phyloP scores from a whole-genome alignment of 2,113 vertebrate species.

The Isichthys henryi region DNA sequence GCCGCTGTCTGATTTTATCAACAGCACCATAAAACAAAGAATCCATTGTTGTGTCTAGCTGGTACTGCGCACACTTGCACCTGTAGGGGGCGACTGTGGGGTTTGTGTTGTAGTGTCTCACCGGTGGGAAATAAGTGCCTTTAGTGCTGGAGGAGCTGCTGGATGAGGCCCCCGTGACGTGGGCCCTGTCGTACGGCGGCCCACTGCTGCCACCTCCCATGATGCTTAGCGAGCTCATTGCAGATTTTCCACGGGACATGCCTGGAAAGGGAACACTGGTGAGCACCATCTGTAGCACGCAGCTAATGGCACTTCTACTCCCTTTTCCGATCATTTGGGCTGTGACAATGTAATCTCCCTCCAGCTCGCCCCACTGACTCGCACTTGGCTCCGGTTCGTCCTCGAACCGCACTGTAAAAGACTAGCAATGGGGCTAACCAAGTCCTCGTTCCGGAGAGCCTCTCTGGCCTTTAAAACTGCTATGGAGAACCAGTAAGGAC shows the following conservation, averaged over 20 bases:
- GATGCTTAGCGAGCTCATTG: conserved; percentile 93
- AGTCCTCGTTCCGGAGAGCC: background rate
- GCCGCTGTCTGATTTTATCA: background rate
- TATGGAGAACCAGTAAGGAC: background rate
- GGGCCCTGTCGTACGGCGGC: conserved; percentile 88
- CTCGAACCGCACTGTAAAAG: background rate
- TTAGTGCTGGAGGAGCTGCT: conserved; percentile 97
- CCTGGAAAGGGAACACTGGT: conserved; percentile 54
- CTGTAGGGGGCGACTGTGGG: background rate
- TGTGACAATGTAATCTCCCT: background rate
- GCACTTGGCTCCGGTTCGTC: background rate
- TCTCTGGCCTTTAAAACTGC: background rate
- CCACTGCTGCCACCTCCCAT: conserved; percentile 89
- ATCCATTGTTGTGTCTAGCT: background rate
- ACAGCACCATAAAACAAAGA: background rate
- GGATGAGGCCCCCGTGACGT: conserved; percentile 93
- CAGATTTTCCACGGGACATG: conserved; percentile 92
- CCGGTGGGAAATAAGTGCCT: conserved; percentile 91
- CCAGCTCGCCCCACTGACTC: background rate
- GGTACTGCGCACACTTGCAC: background rate
- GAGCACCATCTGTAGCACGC: background rate
- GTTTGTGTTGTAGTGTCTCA: conserved; percentile 51
- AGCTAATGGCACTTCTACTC: background rate
- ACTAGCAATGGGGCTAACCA: background rate
- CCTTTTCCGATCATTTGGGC: background rate